A percentile compares a stretch with the other conserved stretches of the same genome.
Evolutionary conservation across 2,113 vertebrate species (phyloP).

Genomic region (Cryptomyrus ogoouensis): DNA sequence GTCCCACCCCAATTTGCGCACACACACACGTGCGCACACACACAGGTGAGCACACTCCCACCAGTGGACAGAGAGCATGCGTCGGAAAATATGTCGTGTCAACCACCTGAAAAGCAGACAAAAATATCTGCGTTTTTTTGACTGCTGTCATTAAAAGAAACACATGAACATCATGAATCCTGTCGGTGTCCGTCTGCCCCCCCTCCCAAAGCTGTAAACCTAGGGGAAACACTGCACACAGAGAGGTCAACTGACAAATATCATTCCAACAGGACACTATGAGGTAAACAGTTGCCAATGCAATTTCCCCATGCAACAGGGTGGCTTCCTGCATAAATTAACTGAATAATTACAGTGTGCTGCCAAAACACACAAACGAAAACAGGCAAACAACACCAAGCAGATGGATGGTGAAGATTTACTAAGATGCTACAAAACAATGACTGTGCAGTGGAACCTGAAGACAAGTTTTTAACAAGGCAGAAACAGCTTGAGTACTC

Average conservation of each 20-base stretch:
- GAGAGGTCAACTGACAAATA: background rate
- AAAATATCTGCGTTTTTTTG: too few species aligned
- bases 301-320: background rate
- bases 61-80: too few species aligned
- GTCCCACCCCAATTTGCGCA: too few species aligned
- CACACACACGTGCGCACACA: too few species aligned
- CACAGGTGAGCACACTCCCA: too few species aligned
- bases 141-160: too few species aligned
- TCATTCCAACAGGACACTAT: background rate
- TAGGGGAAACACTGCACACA: background rate
- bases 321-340: background rate
- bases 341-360: background rate
- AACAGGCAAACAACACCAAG: background rate
- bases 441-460: conserved; percentile 12
- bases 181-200: too few species aligned
- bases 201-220: too few species aligned
- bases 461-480: background rate
- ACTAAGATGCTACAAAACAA: background rate
- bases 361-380: background rate
- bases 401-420: background rate
- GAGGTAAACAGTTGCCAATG: background rate
- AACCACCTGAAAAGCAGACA: too few species aligned
- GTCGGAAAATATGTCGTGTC: too few species aligned
- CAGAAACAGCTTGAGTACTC: conserved; percentile 43
- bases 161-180: too few species aligned